Evolutionary conservation across 2,797 vertebrate species (phyloP).

Genomic region (Onychomys torridus): DNA sequence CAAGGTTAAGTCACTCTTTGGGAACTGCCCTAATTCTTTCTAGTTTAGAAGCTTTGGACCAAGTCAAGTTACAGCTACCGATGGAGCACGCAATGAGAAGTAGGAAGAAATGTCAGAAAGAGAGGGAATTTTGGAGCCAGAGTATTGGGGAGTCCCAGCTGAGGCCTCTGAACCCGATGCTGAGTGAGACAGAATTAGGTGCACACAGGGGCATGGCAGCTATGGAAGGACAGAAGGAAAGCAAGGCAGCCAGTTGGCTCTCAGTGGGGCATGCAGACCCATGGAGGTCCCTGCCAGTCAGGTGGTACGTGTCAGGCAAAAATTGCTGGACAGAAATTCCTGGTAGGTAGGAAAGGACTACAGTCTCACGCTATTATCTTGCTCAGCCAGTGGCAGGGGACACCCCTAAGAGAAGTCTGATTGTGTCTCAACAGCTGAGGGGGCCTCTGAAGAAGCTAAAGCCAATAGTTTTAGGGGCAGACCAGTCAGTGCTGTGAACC

Average conservation of each 20-base stretch:
- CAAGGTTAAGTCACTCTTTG: neutral
- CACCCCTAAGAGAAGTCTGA: neutral
- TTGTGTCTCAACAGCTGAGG: neutral
- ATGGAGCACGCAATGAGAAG: neutral
- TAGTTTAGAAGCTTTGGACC: neutral
- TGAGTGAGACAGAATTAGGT: neutral
- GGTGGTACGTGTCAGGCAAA: fast-evolving
- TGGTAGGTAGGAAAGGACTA: neutral
- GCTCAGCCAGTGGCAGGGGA: neutral
- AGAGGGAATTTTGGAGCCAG: neutral
- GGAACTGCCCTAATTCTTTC: neutral
- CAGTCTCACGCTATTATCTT: too few species aligned
- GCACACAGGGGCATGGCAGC: neutral
- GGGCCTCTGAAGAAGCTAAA: neutral
- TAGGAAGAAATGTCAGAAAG: neutral
- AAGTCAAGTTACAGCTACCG: neutral
- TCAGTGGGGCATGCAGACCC: neutral
- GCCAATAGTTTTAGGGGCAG: neutral
- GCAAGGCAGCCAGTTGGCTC: neutral
- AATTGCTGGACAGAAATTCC: neutral
- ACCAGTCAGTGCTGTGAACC: neutral
- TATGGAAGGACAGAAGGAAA: neutral
- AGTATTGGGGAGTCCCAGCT: neutral
- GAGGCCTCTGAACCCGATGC: neutral
- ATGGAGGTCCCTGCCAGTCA: neutral